phyloP scores from a whole-genome alignment of 1,140 invertebrate genomes.

The Penaeus chinensis region DNA sequence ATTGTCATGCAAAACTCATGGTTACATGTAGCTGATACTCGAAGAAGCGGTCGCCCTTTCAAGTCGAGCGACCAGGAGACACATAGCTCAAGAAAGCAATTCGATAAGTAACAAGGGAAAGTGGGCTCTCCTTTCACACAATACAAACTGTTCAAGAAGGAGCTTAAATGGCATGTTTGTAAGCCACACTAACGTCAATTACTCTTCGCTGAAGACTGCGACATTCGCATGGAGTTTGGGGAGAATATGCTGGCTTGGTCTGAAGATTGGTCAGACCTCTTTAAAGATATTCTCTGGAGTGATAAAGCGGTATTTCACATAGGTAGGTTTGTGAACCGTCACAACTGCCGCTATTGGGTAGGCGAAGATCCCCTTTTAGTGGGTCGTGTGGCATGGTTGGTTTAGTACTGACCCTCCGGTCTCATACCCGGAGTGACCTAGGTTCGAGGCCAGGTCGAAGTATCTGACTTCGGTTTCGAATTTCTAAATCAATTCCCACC shows the following conservation, averaged over 20 bases:
- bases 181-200: neutral
- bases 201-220: neutral
- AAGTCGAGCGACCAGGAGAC: neutral
- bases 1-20: too few species aligned
- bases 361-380: too few species aligned
- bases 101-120: conserved; percentile 1
- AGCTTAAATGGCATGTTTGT: neutral
- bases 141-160: neutral
- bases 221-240: conserved; percentile 5
- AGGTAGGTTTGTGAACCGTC: neutral
- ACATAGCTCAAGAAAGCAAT: neutral
- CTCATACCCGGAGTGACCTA: too few species aligned
- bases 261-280: neutral
- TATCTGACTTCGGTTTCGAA: too few species aligned
- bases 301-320: neutral
- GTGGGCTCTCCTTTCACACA: neutral
- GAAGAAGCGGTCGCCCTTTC: conserved; percentile 1
- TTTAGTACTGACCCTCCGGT: too few species aligned
- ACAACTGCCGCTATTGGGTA: too few species aligned
- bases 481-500: too few species aligned
- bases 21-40: too few species aligned
- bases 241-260: neutral
- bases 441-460: too few species aligned
- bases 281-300: conserved; percentile 18
- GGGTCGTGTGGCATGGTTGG: too few species aligned